Base-by-base conservation (phyloP, 2,113 vertebrate species). In the Acrocephalus kingi region DNA sequence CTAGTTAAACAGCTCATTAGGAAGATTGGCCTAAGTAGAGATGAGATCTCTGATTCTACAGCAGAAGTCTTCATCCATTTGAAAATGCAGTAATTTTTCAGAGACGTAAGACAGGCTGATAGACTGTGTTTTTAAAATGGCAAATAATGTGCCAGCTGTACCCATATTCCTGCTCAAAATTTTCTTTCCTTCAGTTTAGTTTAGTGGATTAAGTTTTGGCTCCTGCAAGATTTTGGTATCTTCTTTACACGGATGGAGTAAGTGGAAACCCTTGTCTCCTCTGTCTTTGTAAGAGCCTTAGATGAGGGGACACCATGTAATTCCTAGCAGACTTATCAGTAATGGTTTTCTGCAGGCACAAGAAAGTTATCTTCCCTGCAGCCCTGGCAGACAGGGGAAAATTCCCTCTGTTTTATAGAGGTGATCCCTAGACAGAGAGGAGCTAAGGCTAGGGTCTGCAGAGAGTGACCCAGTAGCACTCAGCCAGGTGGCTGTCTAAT, bases 1-100 rank as follows among this genome's bases (percentile, higher is more conserved):
- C 78, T 94, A 63, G 78, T 92, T 95, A 95, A 97, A 92, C 63
- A 94, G 78, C 59, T 97, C 83, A 93, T 97, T 95, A 97, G 82
- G 95, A 97, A 94, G 82, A 95, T 51, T 93, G 52, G 66, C 80
- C 43, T 64, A 75, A 63, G 84, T 27, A 76, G 45, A 89, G 43
- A 51, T 15, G 23, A 64, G 48, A 77, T 84, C 73, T 90, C 82
- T 48, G 30, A 68, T 96, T 86, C 77, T 88, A 43, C 15, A 58
- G 62, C 24, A 74, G 58, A 94, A 93, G 15, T 37, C 63, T 93
- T 91, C 74, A 89, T 10, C 31, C 13, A 13, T 51, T 77, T 66
- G 52, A 95, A 91, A 73, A 72, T 22, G 59, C 15, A 85, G 64
- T 66, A 35, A 67, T 73, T 59, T 56, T 51, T 84, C 10, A 7